Percentiles rank a stretch among this genome's conserved stretches.
These are phyloP conservation scores for Deroplatys truncata DNA, from an alignment of 2,888 invertebrate genomes.

Conservation along the genomic window DNA sequence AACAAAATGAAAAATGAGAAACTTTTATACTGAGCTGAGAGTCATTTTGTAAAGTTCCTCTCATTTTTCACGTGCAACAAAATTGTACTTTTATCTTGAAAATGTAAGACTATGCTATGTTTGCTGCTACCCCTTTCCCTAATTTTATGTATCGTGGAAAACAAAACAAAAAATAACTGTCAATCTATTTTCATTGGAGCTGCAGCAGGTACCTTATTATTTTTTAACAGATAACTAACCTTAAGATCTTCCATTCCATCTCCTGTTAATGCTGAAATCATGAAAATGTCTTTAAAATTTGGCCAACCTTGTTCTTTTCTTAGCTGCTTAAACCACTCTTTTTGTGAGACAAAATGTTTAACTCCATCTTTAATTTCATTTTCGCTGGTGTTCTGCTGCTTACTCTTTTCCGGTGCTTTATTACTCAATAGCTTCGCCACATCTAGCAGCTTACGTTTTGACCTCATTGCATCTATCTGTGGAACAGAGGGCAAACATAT, in stretches of 20 bases:
- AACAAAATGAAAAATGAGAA: too few species aligned
- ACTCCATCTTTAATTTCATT: background rate
- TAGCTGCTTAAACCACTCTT: constrained; percentile 10
- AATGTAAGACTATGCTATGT: too few species aligned
- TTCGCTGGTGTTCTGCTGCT: background rate
- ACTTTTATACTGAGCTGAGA: too few species aligned
- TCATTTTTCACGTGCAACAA: too few species aligned
- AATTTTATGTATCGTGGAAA: too few species aligned
- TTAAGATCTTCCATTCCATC: constrained; percentile 69
- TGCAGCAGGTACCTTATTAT: background rate
- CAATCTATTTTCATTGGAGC: too few species aligned
- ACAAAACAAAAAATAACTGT: too few species aligned
- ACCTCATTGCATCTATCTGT: constrained; percentile 67
- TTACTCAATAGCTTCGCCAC: constrained; percentile 65
- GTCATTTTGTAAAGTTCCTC: too few species aligned
- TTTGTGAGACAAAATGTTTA: background rate
- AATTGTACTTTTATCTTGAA: too few species aligned
- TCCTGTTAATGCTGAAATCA: constrained; percentile 81
- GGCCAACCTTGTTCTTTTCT: constrained; percentile 55
- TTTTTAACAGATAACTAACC: constrained; percentile 44
- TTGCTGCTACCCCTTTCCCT: too few species aligned
- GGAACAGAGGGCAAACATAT: constrained; percentile 22
- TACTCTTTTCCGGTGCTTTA: constrained; percentile 39
- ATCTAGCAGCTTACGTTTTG: constrained; percentile 68
- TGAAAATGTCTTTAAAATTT: constrained; percentile 83